phyloP scores from a whole-genome alignment of 2,888 invertebrate species.

The Melanostoma mellinum region DNA sequence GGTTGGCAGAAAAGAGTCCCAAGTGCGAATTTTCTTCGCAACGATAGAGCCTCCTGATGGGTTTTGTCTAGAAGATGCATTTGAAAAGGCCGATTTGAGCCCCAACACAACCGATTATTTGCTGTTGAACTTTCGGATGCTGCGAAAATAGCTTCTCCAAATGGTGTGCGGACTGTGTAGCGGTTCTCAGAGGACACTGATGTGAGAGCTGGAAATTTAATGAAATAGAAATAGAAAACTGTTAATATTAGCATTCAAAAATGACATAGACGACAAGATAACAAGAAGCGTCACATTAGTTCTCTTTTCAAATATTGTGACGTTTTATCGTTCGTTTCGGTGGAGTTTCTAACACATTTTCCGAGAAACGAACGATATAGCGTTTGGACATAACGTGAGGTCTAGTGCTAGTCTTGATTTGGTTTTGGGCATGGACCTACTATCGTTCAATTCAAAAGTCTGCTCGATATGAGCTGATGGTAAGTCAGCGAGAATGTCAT shows the following conservation, averaged over 20 bases:
- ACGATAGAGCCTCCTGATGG: conserved; percentile 91
- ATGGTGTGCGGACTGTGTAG: conserved; percentile 87
- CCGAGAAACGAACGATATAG: too few relatives aligned
- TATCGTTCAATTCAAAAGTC: conserved; percentile 89
- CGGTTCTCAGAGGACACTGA: conserved; percentile 87
- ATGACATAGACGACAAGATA: not conserved
- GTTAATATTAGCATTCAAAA: not conserved
- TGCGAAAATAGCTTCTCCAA: conserved; percentile 89
- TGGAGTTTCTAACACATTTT: too few relatives aligned
- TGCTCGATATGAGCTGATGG: conserved; percentile 89
- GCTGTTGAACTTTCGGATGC: conserved; percentile 87
- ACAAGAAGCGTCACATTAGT: too few relatives aligned
- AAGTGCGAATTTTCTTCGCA: conserved; percentile 87
- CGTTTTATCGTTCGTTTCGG: too few relatives aligned
- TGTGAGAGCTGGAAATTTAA: conserved; percentile 76
- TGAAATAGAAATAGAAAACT: conserved; percentile 14
- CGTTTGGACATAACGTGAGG: too few relatives aligned
- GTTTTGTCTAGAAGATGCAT: conserved; percentile 92
- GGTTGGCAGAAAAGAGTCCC: conserved; percentile 87
- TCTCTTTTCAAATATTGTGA: too few relatives aligned
- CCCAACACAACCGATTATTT: conserved; percentile 87
- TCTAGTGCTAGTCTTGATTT: too few relatives aligned
- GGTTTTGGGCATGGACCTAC: conserved; percentile 82
- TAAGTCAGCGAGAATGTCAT: conserved; percentile 88
- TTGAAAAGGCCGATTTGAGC: conserved; percentile 86